Conservation (phyloP, 2,797 vertebrate genomes). For the Hemibagrus guttatus region DNA sequence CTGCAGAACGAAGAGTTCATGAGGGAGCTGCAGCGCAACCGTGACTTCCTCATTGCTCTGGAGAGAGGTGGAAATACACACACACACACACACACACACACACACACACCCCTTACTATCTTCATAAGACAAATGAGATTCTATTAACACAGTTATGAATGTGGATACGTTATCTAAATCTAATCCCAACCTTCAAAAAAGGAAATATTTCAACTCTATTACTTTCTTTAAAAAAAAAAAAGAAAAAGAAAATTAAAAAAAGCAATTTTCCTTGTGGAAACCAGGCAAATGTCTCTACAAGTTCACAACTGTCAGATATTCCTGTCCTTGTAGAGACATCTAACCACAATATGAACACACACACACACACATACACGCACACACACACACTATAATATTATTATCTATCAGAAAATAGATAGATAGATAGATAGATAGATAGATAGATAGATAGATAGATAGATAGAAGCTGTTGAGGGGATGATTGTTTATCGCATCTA, state of each 20-base stretch:
- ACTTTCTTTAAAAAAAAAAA: background rate
- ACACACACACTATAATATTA: too few relatives aligned
- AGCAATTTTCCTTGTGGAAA: background rate
- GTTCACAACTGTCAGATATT: background rate
- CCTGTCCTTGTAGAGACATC: too few relatives aligned
- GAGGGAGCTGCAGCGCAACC: conserved; percentile 93
- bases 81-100: conserved; percentile 43
- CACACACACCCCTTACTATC: background rate
- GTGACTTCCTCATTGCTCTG: conserved; percentile 85
- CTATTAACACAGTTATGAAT: background rate
- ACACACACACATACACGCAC: too few relatives aligned
- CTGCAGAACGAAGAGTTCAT: conserved; percentile 97
- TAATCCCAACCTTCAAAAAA: background rate
- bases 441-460: too few relatives aligned
- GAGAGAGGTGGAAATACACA: conserved; percentile 84
- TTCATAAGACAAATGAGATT: background rate
- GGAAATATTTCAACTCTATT: background rate
- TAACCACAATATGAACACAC: too few relatives aligned
- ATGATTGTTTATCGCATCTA: too few relatives aligned
- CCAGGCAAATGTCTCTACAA: background rate
- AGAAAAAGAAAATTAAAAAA: background rate
- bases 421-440: too few relatives aligned
- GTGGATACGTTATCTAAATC: background rate
- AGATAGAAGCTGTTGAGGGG: too few relatives aligned
- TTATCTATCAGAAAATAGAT: too few relatives aligned